Conservation (phyloP, 2,113 vertebrate genomes). For the Dipodomys merriami region DNA sequence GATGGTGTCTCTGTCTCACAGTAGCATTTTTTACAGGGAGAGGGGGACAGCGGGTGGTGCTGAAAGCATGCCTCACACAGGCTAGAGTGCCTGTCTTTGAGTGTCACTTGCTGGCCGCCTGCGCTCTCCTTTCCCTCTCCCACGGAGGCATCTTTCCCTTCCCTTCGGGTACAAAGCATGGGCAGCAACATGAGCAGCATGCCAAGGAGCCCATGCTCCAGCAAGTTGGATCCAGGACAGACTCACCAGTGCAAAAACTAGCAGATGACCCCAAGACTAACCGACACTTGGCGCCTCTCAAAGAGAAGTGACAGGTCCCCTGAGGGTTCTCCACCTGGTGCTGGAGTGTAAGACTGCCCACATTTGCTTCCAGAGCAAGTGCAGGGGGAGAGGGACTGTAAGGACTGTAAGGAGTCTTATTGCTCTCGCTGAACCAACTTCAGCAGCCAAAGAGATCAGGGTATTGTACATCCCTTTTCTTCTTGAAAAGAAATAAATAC, state of each 20-base stretch:
- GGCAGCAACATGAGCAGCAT: not conserved
- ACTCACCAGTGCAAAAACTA: not conserved
- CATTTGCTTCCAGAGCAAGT: not conserved
- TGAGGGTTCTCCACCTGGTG: not conserved
- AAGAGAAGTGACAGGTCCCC: not conserved
- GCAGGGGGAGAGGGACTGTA: not conserved
- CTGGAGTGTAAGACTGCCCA: not conserved
- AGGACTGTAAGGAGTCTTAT: not conserved
- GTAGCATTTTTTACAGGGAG: slow-evolving; percentile 44
- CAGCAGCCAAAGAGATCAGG: not conserved
- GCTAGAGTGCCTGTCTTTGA: not conserved
- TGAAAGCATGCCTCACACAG: slow-evolving; percentile 59
- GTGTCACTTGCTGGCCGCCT: not conserved
- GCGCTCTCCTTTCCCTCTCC: not conserved
- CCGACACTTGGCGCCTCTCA: not conserved
- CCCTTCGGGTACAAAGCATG: not conserved
- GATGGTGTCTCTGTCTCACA: not conserved
- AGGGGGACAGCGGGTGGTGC: slow-evolving; percentile 71
- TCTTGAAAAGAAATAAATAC: not conserved
- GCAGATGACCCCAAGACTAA: not conserved
- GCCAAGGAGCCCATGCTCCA: not conserved
- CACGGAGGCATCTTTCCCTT: not conserved
- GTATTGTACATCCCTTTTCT: not conserved
- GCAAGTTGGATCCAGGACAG: not conserved
- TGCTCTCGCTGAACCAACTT: slow-evolving; percentile 4